A percentile compares a stretch with the other conserved stretches of the same genome.
Evolutionary conservation across 2,888 invertebrate species (phyloP).

Genomic region (Athrips mouffetella): DNA sequence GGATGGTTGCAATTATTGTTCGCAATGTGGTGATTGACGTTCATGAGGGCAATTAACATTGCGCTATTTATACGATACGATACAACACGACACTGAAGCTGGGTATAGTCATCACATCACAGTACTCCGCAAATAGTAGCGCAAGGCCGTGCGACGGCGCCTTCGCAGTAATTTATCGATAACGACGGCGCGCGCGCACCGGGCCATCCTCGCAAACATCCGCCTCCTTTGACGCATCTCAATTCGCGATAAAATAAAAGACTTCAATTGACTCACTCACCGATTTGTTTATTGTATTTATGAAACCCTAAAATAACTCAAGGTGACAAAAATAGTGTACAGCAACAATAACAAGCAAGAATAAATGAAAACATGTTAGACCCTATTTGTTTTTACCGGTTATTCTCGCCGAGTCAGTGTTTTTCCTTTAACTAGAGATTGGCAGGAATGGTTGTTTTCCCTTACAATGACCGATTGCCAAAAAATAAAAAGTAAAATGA

Average conservation of each 20-base stretch:
- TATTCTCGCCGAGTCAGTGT: too few species aligned
- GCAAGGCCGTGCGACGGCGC: conserved; percentile 57
- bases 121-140: conserved; percentile 62
- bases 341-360: too few species aligned
- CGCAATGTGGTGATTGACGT: conserved; percentile 60
- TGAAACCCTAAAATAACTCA: not conserved
- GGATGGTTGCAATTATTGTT: conserved; percentile 39
- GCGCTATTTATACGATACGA: conserved; percentile 25
- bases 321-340: not conserved
- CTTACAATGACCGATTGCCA: too few species aligned
- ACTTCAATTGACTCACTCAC: not conserved
- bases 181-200: conserved; percentile 39
- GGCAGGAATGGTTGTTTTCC: too few species aligned
- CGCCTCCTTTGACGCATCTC: conserved; percentile 34
- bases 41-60: conserved; percentile 59
- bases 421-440: too few species aligned
- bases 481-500: too few species aligned
- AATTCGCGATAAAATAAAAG: conserved; percentile 14
- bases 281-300: not conserved
- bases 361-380: too few species aligned
- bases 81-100: conserved; percentile 30
- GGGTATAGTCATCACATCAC: conserved; percentile 31
- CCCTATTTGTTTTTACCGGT: too few species aligned
- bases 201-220: conserved; percentile 40
- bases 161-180: conserved; percentile 53